A percentile compares a stretch with the other conserved stretches of the same genome.
Conservation (phyloP, 2,888 invertebrate species). For the Drosophila engyochracea region DNA sequence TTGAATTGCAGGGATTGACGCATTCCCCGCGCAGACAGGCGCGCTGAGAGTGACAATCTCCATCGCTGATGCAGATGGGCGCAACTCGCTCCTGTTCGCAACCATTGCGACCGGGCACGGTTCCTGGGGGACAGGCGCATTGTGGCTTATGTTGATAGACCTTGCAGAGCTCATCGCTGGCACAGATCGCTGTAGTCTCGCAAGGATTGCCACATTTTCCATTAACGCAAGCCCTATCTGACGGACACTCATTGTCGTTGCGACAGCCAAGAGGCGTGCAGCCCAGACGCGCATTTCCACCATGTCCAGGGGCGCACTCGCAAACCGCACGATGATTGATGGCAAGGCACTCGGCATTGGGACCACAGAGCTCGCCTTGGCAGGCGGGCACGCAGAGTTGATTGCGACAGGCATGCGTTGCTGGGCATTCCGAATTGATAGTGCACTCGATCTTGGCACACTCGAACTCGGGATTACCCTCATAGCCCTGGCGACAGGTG, state of each 20-base stretch:
- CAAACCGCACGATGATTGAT: slow-evolving; percentile 93
- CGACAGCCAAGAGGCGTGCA: slow-evolving; percentile 94
- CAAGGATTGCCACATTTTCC: slow-evolving; percentile 93
- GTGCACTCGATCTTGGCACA: slow-evolving; percentile 92
- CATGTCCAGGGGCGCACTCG: slow-evolving; percentile 92
- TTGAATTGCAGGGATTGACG: slow-evolving; percentile 92
- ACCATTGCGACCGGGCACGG: slow-evolving; percentile 87
- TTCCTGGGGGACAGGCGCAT: slow-evolving; percentile 93
- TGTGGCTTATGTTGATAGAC: slow-evolving; percentile 91
- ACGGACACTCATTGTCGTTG: slow-evolving; percentile 92
- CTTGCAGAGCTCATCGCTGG: slow-evolving; percentile 90
- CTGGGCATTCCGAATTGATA: slow-evolving; percentile 91
- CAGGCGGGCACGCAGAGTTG: slow-evolving; percentile 94
- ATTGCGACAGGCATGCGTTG: slow-evolving; percentile 93
- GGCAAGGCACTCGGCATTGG: slow-evolving; percentile 92
- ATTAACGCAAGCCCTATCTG: slow-evolving; percentile 92
- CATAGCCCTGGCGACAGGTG: slow-evolving; percentile 92
- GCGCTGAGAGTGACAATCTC: slow-evolving; percentile 92
- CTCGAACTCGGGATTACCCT: slow-evolving; percentile 93
- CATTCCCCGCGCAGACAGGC: slow-evolving; percentile 94
- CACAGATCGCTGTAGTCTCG: slow-evolving; percentile 89
- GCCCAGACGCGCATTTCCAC: slow-evolving; percentile 92
- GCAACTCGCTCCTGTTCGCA: slow-evolving; percentile 87
- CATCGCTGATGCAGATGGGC: slow-evolving; percentile 90
- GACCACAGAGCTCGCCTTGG: slow-evolving; percentile 90